These are phyloP conservation scores for Nesogale talazaci DNA, from an alignment of 2,113 vertebrate species.

Conservation along the genomic window DNA sequence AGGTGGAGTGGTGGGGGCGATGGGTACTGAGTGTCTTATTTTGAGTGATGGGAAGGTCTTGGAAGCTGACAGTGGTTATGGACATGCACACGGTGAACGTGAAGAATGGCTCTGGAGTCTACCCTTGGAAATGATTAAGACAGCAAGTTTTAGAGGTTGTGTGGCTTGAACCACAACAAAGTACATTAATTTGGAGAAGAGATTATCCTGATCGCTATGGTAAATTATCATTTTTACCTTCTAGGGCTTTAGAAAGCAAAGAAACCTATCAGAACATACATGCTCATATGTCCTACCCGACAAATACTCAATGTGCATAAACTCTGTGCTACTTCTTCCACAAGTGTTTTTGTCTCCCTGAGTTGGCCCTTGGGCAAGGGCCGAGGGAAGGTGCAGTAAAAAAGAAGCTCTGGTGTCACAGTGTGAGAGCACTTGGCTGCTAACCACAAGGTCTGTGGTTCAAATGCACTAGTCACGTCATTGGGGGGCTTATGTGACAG, in stretches of 20 bases:
- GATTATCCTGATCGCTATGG: neutral
- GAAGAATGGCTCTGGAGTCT: neutral
- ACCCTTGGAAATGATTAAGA: neutral
- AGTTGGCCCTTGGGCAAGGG: neutral
- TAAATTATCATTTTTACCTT: slow-evolving; percentile 18
- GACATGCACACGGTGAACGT: neutral
- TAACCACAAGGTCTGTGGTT: neutral
- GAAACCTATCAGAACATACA: neutral
- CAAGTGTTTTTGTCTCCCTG: neutral
- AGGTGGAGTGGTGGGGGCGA: neutral
- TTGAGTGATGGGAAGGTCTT: neutral
- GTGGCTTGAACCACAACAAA: neutral
- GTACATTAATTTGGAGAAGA: slow-evolving; percentile 1
- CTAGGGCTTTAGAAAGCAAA: neutral
- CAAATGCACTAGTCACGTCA: neutral
- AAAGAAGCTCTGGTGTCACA: neutral
- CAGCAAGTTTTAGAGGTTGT: neutral
- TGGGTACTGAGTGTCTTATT: neutral
- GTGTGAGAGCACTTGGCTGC: neutral
- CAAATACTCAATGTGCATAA: neutral
- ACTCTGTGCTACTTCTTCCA: neutral
- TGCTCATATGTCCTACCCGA: neutral
- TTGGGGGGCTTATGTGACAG: too few species aligned
- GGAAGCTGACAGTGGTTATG: neutral
- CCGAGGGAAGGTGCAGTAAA: neutral